A percentile compares a stretch with the other conserved stretches of the same genome.
phyloP scores from a whole-genome alignment of 2,888 invertebrate species.

The Allacma fusca region DNA sequence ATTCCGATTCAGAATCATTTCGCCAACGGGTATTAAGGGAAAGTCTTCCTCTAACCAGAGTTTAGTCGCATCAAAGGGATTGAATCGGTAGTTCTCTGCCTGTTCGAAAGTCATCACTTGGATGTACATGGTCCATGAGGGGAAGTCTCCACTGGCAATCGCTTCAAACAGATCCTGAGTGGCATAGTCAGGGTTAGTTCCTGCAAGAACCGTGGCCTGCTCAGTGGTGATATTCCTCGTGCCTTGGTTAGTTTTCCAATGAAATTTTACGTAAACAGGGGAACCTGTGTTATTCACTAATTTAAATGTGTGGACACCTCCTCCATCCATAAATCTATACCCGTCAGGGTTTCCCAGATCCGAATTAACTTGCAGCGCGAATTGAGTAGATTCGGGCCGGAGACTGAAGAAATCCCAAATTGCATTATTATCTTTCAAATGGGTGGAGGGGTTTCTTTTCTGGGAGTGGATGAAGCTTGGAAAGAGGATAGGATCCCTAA shows the following conservation, averaged over 20 bases:
- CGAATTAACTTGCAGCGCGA: conserved; percentile 83
- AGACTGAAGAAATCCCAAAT: conserved; percentile 74
- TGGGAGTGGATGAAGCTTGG: conserved; percentile 68
- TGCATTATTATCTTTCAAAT: conserved; percentile 64
- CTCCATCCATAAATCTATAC: not conserved
- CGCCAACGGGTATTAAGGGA: conserved; percentile 68
- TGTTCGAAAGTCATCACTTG: conserved; percentile 74
- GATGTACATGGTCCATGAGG: conserved; percentile 66
- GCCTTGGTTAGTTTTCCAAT: conserved; percentile 65
- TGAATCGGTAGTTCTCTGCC: conserved; percentile 79
- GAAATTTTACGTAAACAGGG: conserved; percentile 73
- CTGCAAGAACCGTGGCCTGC: conserved; percentile 62
- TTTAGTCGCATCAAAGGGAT: conserved; percentile 83
- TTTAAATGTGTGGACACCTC: conserved; percentile 66
- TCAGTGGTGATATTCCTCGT: conserved; percentile 64
- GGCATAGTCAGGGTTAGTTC: conserved; percentile 64
- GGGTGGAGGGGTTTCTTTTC: conserved; percentile 68
- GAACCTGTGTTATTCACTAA: conserved; percentile 79
- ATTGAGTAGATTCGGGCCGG: conserved; percentile 86
- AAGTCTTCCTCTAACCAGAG: conserved; percentile 66
- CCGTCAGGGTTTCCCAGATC: conserved; percentile 67
- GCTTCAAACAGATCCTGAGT: conserved; percentile 65
- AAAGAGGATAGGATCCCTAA: conserved; percentile 69
- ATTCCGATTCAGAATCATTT: conserved; percentile 67
- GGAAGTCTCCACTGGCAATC: conserved; percentile 64